phyloP scores from a whole-genome alignment of 1,140 invertebrate genomes.

The Ceratina japonica region DNA sequence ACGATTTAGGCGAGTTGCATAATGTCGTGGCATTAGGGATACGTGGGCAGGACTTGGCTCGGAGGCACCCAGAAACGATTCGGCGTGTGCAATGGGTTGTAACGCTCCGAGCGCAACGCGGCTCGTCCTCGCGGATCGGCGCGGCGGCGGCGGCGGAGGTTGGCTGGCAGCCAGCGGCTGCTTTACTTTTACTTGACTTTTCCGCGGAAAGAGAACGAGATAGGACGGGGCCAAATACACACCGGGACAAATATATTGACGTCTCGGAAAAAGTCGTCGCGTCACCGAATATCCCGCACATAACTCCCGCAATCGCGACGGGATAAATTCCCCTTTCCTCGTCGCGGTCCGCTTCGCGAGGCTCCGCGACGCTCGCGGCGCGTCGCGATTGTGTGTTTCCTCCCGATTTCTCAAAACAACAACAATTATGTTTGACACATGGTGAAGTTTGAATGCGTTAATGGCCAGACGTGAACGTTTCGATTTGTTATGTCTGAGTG shows the following conservation, averaged over 20 bases:
- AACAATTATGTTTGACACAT: neutral
- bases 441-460: neutral
- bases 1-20: conserved; percentile 22
- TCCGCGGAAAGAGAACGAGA: conserved; percentile 54
- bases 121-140: conserved; percentile 40
- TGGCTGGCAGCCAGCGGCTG: conserved; percentile 72
- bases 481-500: no score
- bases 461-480: neutral
- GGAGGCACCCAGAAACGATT: conserved; percentile 70
- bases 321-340: conserved; percentile 60
- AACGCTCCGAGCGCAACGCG: conserved; percentile 66
- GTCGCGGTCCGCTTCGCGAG: neutral
- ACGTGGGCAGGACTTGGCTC: conserved; percentile 59
- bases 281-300: conserved; percentile 71
- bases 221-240: conserved; percentile 63
- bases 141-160: conserved; percentile 43
- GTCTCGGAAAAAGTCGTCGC: conserved; percentile 72
- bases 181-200: conserved; percentile 72
- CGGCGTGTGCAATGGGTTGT: conserved; percentile 77
- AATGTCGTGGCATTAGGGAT: conserved; percentile 66
- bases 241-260: conserved; percentile 71
- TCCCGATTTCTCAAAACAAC: neutral
- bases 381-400: conserved; percentile 4
- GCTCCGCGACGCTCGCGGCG: neutral
- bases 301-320: conserved; percentile 58